These are phyloP conservation scores for Andricus quercusramuli DNA, from an alignment of 2,888 invertebrate species.

Conservation along the genomic window DNA sequence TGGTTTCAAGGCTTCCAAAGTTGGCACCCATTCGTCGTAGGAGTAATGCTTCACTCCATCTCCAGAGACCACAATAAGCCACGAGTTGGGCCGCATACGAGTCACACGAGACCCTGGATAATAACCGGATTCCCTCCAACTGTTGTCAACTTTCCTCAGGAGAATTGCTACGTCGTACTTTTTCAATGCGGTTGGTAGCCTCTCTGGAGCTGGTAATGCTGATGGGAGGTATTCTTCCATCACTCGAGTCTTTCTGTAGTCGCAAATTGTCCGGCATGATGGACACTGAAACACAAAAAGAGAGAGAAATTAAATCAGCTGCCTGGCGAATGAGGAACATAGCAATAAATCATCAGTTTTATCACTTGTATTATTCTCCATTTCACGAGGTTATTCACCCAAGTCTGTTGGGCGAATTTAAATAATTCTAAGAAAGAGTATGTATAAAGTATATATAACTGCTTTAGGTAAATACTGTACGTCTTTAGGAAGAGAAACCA, in stretches of 20 bases:
- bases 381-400: background rate
- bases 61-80: conserved; percentile 72
- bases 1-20: conserved; percentile 69
- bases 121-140: conserved; percentile 70
- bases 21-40: conserved; percentile 74
- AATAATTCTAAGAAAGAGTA: no score
- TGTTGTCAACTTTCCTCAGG: conserved; percentile 64
- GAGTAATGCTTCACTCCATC: conserved; percentile 69
- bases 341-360: conserved; percentile 5
- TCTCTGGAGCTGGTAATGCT: conserved; percentile 71
- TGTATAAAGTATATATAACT: no score
- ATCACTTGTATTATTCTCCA: background rate
- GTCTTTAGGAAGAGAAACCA: background rate
- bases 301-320: conserved; percentile 24
- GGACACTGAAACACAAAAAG: conserved; percentile 67
- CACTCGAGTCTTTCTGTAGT: conserved; percentile 66
- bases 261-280: conserved; percentile 71
- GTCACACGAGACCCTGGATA: conserved; percentile 67
- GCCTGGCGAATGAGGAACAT: conserved; percentile 11
- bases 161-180: conserved; percentile 73
- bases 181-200: conserved; percentile 67
- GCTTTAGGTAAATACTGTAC: background rate
- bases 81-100: conserved; percentile 66
- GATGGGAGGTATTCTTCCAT: conserved; percentile 73
- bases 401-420: background rate